Conservation (phyloP, 2,888 invertebrate genomes). For the Xanthia icteritia region DNA sequence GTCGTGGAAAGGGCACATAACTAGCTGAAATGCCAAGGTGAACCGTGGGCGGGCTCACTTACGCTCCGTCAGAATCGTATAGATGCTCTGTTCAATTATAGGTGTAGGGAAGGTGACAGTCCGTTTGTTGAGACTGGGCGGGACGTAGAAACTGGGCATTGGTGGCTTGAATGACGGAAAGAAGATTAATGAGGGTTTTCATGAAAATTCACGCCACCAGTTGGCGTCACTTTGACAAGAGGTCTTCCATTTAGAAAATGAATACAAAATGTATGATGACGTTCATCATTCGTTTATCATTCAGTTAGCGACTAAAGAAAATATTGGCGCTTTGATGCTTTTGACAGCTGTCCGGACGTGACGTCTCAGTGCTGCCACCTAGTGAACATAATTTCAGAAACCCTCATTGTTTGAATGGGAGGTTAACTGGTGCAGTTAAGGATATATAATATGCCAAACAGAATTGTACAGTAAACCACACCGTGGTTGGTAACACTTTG, state of each 20-base stretch:
- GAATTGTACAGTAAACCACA: not conserved
- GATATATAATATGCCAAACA: not conserved
- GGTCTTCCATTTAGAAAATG: no score
- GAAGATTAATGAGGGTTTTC: not conserved
- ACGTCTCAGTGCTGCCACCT: no score
- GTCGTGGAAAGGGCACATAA: conserved; percentile 53
- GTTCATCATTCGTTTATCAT: no score
- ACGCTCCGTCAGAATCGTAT: conserved; percentile 19
- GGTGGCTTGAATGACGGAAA: not conserved
- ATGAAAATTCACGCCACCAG: no score
- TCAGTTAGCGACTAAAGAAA: no score
- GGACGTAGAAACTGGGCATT: not conserved
- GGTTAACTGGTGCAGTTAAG: no score
- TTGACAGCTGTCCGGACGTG: no score
- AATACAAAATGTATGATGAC: no score
- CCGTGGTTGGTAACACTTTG: not conserved
- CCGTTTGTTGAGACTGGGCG: not conserved
- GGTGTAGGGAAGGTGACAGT: not conserved
- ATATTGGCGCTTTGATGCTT: no score
- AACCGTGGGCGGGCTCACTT: conserved; percentile 46
- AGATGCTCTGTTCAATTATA: not conserved
- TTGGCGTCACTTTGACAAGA: no score
- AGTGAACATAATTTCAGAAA: no score
- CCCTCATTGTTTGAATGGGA: no score
- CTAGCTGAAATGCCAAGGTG: conserved; percentile 60